phyloP scores from a whole-genome alignment of 1,140 invertebrate species.

The Acromyrmex echinatior region DNA sequence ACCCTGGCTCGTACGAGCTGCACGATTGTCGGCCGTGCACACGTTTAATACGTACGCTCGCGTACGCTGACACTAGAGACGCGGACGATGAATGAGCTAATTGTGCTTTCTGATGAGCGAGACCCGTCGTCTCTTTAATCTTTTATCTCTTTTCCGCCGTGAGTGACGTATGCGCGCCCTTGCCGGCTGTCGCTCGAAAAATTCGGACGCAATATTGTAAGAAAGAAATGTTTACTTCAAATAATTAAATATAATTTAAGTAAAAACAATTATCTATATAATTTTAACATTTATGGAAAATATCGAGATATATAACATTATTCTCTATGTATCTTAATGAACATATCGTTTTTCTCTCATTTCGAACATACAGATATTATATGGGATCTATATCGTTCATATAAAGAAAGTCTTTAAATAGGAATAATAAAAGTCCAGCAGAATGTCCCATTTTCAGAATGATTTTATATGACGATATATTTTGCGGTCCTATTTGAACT shows the following conservation, averaged over 20 bases:
- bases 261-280: not conserved
- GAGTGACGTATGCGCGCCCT: slow-evolving; percentile 29
- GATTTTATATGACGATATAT: not conserved
- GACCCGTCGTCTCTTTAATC: slow-evolving; percentile 21
- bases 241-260: not conserved
- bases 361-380: not conserved
- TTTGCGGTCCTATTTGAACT: not conserved
- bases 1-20: not conserved
- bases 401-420: not conserved
- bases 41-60: slow-evolving; percentile 74
- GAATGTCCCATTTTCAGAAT: not conserved
- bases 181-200: slow-evolving; percentile 12
- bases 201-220: slow-evolving; percentile 14
- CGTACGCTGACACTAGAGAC: slow-evolving; percentile 62
- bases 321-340: not conserved
- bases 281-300: slow-evolving; percentile 10
- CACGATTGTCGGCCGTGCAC: slow-evolving; percentile 61
- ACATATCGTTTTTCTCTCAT: not conserved
- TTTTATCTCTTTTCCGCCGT: slow-evolving; percentile 45
- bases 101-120: slow-evolving; percentile 75
- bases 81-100: slow-evolving; percentile 82
- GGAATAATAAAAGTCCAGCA: not conserved
- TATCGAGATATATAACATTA: not conserved
- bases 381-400: not conserved
- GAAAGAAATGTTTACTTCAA: slow-evolving; percentile 9